phyloP scores from a whole-genome alignment of 2,797 vertebrate species.

The Acrossocheilus fasciatus region DNA sequence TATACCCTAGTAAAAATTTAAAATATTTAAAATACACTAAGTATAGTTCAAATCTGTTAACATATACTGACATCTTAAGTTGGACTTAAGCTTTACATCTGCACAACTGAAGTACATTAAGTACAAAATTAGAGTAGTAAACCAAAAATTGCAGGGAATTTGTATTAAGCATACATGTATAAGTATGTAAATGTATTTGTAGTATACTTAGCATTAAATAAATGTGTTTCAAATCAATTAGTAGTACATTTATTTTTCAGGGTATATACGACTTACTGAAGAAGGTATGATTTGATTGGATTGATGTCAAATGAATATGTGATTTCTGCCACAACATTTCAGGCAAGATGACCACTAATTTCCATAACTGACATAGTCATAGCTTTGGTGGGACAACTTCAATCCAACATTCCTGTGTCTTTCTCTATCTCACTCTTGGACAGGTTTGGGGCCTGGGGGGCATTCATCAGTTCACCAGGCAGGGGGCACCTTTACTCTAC shows the following conservation, averaged over 20 bases:
- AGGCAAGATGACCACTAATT: slow-evolving; percentile 2
- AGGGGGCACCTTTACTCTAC: slow-evolving; percentile 76
- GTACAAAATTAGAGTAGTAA: no score
- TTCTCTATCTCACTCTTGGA: slow-evolving; percentile 39
- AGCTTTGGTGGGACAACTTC: slow-evolving; percentile 37
- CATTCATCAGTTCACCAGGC: slow-evolving; percentile 85
- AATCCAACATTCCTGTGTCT: slow-evolving; percentile 12
- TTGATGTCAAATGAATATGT: background rate
- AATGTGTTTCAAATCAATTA: background rate
- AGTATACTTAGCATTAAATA: background rate
- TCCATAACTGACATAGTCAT: slow-evolving; percentile 10
- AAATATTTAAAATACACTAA: no score
- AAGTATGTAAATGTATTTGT: no score
- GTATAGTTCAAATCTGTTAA: no score
- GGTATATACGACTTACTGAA: background rate
- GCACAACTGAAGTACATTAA: no score
- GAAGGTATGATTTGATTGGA: background rate
- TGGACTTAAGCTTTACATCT: no score
- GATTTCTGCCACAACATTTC: slow-evolving; percentile 7
- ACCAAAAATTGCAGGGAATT: no score
- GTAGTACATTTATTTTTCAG: background rate
- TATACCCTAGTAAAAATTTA: no score
- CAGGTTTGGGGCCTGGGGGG: slow-evolving; percentile 78
- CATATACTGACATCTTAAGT: no score
- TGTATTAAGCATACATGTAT: no score